These are phyloP conservation scores for Tilapia sparmanii DNA, from an alignment of 2,113 vertebrate species.

Conservation along the genomic window DNA sequence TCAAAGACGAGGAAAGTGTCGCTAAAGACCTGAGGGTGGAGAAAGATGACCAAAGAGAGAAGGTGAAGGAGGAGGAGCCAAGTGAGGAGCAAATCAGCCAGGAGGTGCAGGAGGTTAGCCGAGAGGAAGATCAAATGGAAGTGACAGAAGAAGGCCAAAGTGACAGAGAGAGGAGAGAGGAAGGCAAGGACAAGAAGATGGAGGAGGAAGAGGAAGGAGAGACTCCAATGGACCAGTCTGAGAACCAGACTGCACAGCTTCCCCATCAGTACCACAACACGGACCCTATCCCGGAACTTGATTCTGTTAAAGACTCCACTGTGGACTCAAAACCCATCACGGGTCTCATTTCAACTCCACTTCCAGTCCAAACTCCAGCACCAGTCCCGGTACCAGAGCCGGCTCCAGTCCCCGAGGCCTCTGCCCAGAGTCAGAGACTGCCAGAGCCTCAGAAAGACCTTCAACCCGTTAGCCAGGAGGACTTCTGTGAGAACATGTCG, in stretches of 20 bases:
- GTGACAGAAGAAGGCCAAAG: constrained; percentile 30
- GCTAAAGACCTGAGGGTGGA: constrained; percentile 1
- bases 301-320: neutral
- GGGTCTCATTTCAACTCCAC: neutral
- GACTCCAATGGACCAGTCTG: constrained; percentile 39
- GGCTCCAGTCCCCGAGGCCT: neutral
- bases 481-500: constrained; percentile 66
- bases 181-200: neutral
- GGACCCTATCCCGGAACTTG: rapidly evolving
- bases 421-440: constrained; percentile 18
- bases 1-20: neutral
- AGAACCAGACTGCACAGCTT: neutral
- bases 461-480: constrained; percentile 32
- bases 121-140: constrained; percentile 32
- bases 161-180: neutral
- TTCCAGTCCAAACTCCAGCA: neutral
- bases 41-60: constrained; percentile 38
- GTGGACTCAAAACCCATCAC: neutral
- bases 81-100: neutral
- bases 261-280: neutral
- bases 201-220: constrained; percentile 12
- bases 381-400: neutral
- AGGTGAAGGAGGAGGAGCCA: constrained; percentile 3
- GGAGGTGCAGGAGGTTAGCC: neutral
- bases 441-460: constrained; percentile 16